Base-by-base conservation (phyloP, 1,140 invertebrate species). In the Holcopasites calliopsidis region DNA sequence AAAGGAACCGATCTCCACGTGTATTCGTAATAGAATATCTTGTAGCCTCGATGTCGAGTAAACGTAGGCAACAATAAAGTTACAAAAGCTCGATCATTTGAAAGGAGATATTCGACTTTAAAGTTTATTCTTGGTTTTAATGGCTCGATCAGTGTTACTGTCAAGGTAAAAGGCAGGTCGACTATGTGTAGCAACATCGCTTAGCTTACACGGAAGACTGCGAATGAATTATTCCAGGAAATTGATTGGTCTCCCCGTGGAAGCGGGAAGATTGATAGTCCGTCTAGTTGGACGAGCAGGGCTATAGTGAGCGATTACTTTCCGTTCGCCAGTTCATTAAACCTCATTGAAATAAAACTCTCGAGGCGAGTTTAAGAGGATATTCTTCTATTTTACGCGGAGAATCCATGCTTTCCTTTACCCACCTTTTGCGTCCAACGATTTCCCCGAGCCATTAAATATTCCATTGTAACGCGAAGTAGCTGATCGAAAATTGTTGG, bases 231-330 rank as follows among this genome's bases (percentile, higher is more conserved):
- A 64, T 74, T 55, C 55, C 54, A 28, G 23, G 28, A 74, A 83
- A 82, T 83, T 82, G 82, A 83, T 83, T 74, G 72, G 76, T 61
- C 49, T 58, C 52, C 52, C 38, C 49, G 33, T 33, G 16, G 55
- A 50, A 49, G 50, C 40, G 23, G 52, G 49, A 69, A 83, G 79
- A 83, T 83, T 80, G 70, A 83, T 83, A 82, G 74, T 61, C 50
- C 38, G 61, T 76, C 60, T 40, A 26, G 64, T 70, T 42, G 50
- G 74, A 70, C 80, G 69, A 76, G 68, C 60, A 65, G 28, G 77
- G 61, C 73, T 66, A 61, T 66, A 52, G 58, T 40, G 16, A n/a
- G 6, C 33, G 23, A 50, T 40, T 64, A 54, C 70, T 33, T n/a
- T 71, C 31, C 31, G 21, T 21, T 60, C 42, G 42, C 44, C 68